Percentiles rank a stretch among this genome's conserved stretches.
Evolutionary conservation across 1,140 invertebrate species (phyloP).

Genomic region (Macrobrachium nipponense): DNA sequence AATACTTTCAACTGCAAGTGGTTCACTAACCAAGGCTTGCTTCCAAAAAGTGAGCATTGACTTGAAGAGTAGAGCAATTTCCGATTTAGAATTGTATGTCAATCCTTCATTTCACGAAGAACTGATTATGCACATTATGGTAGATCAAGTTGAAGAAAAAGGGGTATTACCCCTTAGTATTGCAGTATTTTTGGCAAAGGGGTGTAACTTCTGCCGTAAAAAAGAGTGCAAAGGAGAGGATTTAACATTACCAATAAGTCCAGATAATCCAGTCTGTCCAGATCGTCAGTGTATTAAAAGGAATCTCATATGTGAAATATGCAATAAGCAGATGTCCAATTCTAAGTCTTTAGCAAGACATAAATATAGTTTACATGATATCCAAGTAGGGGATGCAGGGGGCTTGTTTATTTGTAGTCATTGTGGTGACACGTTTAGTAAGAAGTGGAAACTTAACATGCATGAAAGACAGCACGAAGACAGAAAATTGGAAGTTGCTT

Average conservation of each 20-base stretch:
- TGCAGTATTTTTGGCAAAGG: conserved; percentile 58
- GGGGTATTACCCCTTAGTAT: conserved; percentile 48
- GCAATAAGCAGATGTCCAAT: conserved; percentile 63
- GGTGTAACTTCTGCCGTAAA: conserved; percentile 62
- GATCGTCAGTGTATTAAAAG: conserved; percentile 63
- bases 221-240: conserved; percentile 62
- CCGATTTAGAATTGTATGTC: conserved; percentile 60
- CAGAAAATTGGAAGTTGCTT: conserved; percentile 55
- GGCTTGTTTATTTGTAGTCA: conserved; percentile 63
- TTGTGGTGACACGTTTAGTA: conserved; percentile 63
- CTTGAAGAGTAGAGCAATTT: conserved; percentile 52
- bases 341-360: conserved; percentile 61
- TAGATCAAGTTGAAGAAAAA: conserved; percentile 58
- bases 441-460: conserved; percentile 64
- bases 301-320: conserved; percentile 60
- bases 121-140: conserved; percentile 64
- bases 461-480: conserved; percentile 63
- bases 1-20: conserved; percentile 14
- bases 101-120: conserved; percentile 62
- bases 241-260: conserved; percentile 58
- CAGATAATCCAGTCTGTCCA: conserved; percentile 62
- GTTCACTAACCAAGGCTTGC: conserved; percentile 41
- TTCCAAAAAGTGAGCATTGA: conserved; percentile 61
- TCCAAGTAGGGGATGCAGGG: conserved; percentile 52
- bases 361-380: conserved; percentile 62